These are phyloP conservation scores for Chironomus tepperi DNA, from an alignment of 1,140 invertebrate species.

Conservation along the genomic window DNA sequence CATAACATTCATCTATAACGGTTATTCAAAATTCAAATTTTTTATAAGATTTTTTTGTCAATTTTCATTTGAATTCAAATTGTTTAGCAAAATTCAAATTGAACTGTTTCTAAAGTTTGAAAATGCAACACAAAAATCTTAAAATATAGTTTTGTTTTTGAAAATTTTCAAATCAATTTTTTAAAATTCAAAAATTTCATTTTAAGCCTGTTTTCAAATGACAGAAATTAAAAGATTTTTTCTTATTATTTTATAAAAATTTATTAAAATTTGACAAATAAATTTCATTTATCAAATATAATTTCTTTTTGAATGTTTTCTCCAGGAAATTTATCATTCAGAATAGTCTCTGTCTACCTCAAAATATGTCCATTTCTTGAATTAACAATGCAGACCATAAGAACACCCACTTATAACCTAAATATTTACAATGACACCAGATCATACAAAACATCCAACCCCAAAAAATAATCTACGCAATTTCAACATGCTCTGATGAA, in stretches of 20 bases:
- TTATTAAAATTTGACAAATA: not conserved
- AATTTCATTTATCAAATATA: not conserved
- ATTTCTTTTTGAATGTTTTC: not conserved
- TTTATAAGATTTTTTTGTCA: no score
- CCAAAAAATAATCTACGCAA: not conserved
- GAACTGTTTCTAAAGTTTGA: not conserved
- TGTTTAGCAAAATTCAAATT: no score
- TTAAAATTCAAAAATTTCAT: no score
- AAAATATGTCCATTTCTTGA: no score
- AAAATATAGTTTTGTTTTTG: not conserved
- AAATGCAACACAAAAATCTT: no score
- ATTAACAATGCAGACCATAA: not conserved
- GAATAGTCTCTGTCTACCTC: no score
- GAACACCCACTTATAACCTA: not conserved
- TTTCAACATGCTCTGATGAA: not conserved
- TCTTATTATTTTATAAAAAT: not conserved
- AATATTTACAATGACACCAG: not conserved
- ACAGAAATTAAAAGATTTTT: no score
- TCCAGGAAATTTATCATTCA: not conserved
- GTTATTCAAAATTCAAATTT: not conserved
- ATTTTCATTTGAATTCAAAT: no score
- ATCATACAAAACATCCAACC: not conserved
- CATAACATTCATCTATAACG: no score
- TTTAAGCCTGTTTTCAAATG: no score
- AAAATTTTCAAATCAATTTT: no score